Base-by-base conservation (phyloP, 2,888 invertebrate species). In the Synergus umbraculus region DNA sequence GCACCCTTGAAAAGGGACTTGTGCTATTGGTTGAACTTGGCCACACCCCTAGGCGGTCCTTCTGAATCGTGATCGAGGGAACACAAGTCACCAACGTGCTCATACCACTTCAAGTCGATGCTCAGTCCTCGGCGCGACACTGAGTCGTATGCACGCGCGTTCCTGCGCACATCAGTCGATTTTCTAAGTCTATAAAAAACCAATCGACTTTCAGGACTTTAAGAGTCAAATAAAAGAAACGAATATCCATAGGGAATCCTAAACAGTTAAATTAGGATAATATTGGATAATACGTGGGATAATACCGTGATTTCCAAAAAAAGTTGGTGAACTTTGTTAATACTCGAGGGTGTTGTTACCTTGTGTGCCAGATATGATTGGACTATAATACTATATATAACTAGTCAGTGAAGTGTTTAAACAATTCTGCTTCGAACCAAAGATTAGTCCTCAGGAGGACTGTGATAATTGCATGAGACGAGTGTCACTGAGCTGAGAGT, bases 31-130 rank as follows among this genome's bases (percentile, higher is more conserved):
- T 83, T 79, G 82, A 82, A 80, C 63, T 76, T 83, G 85, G 88
- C 89, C 89, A 88, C 91, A 88, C 90, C 89, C 84, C 83, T 87
- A 88, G 89, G 90, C 89, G 89, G 85, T 85, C 82, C 87, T 77
- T 80, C 78, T 79, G 64, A 22, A 81, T 82, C 81, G 79, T 78
- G 85, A 83, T 76, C 79, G 79, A 80, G 81, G 79, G 64, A 77
- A 64, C 81, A 77, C 81, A 81, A 82, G 81, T 85, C 83, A 85
- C 78, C 86, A 85, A 83, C 85, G 83, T 83, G 86, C 84, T 83
- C 80, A 79, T 80, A 78, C 78, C 54, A 58, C 77, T 69, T 80
- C 78, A 77, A 81, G 77, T 78, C 81, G 80, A 76, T 83, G 84
- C 83, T 89, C 89, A 91, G 91, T 91, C 86, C 86, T 87, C 86